A percentile compares a stretch with the other conserved stretches of the same genome.
These are phyloP conservation scores for Coregonus ussuriensis DNA, from an alignment of 2,797 vertebrate species.

Conservation along the genomic window DNA sequence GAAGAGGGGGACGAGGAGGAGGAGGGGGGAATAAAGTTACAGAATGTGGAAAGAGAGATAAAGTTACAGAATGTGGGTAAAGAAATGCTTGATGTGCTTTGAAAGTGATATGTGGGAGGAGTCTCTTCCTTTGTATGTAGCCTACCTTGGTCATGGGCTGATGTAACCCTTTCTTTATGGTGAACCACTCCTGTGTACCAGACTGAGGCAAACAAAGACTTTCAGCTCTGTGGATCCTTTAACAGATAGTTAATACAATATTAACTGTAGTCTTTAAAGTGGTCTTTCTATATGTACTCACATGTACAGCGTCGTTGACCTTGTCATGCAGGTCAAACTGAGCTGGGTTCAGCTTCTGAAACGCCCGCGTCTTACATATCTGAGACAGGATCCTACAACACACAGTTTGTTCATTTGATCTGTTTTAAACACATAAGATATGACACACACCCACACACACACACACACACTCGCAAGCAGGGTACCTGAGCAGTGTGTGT, in stretches of 20 bases:
- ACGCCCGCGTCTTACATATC: slow-evolving; percentile 94
- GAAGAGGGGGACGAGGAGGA: no score
- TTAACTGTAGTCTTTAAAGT: not conserved
- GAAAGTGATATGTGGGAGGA: not conserved
- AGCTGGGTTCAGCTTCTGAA: slow-evolving; percentile 85
- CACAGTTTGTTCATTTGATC: no score
- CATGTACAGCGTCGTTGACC: slow-evolving; percentile 82
- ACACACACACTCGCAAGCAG: not conserved
- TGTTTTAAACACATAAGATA: not conserved
- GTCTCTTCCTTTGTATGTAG: not conserved
- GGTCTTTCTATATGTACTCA: slow-evolving; percentile 58
- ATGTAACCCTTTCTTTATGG: slow-evolving; percentile 88
- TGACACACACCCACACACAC: not conserved
- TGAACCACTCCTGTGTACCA: slow-evolving; percentile 91
- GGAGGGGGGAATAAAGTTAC: no score
- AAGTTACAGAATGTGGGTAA: not conserved
- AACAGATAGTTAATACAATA: no score
- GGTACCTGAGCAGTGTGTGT: slow-evolving; percentile 92
- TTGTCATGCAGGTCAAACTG: slow-evolving; percentile 79
- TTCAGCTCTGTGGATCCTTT: not conserved
- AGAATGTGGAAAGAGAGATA: no score
- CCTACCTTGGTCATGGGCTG: slow-evolving; percentile 94
- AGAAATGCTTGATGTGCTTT: not conserved
- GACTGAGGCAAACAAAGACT: slow-evolving; percentile 68
- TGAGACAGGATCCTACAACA: slow-evolving; percentile 86